Percentiles rank a stretch among this genome's conserved stretches.
Conservation (phyloP, 2,888 invertebrate species). For the Corbicula japonica region DNA sequence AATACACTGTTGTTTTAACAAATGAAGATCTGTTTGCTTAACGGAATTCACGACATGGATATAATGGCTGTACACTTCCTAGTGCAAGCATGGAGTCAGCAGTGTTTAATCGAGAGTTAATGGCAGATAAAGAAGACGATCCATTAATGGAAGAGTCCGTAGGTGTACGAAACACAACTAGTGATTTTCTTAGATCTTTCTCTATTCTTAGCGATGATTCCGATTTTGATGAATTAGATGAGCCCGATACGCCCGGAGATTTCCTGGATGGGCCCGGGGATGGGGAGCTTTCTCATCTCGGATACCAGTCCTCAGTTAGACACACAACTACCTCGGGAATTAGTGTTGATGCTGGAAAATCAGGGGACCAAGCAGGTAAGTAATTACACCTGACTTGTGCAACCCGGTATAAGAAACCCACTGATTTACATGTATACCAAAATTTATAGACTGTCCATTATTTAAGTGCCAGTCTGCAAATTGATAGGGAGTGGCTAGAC, state of each 20-base stretch:
- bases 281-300: conserved; percentile 5
- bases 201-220: conserved; percentile 76
- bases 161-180: conserved; percentile 61
- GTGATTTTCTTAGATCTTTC: conserved; percentile 70
- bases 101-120: too few species aligned
- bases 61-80: too few species aligned
- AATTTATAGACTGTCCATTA: background rate
- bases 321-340: conserved; percentile 39
- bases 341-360: conserved; percentile 26
- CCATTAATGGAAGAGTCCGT: conserved; percentile 59
- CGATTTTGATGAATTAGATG: conserved; percentile 75
- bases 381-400: background rate
- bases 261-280: conserved; percentile 45
- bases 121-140: conserved; percentile 18
- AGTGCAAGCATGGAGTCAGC: too few species aligned
- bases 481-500: background rate
- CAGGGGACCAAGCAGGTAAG: conserved; percentile 19
- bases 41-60: too few species aligned
- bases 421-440: background rate
- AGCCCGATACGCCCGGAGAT: conserved; percentile 61
- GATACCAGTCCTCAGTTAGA: conserved; percentile 4
- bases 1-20: too few species aligned
- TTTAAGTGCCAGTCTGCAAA: background rate
- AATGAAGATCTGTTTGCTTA: too few species aligned
- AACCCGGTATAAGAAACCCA: background rate